Base-by-base conservation (phyloP, 35 echinoderm and acorn worm species). In the Chiridota heheva region DNA sequence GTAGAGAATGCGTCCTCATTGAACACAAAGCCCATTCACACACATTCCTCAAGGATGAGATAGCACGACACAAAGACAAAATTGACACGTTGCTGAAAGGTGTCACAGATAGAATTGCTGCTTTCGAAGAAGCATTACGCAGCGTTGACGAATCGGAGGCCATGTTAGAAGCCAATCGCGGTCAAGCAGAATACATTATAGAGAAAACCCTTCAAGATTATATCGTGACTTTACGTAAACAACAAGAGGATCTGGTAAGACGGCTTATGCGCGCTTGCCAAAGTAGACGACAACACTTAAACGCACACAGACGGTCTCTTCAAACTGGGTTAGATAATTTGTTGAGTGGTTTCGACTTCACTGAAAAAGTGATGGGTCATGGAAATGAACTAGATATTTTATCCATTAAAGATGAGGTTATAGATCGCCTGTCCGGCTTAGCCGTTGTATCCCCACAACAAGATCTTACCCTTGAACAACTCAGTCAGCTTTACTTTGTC, bases 401-500 rank as follows among this genome's bases (percentile, higher is more conserved):
- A 25, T 98, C 89, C n/a, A 98, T 98, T 25, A 98, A 98, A 75
- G 95, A 98, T 63, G 84, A 98, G 70, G 95, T 98, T 0, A 91
- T 98, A 5, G 95, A 98, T 30, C 48, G 95, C 30, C 67, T 98
- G 35, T 85, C 91, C 61, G 95, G 95, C 22, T 72, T 98, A 26
- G 75, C 89, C 22, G 71, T 64, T 1, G 66, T 98, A 15, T 98
- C 95, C 2, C 95, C 95, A 55, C 95, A 98, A 43, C 89, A 92
- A 67, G 95, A 98, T 43, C 47, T 98, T 40, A 98, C 95, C 4
- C 56, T 98, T 42, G 95, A 98, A 31, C 88, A 91, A 70, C 76
- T 98, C 28, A 91, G 89, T 37, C 87, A 98, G 22, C 76, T 98
- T 7, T 98, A 88, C 76, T 98, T 98, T 36, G 85, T 92, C 26